Conservation (phyloP, 2,797 vertebrate genomes). For the Cheirogaleus major region DNA sequence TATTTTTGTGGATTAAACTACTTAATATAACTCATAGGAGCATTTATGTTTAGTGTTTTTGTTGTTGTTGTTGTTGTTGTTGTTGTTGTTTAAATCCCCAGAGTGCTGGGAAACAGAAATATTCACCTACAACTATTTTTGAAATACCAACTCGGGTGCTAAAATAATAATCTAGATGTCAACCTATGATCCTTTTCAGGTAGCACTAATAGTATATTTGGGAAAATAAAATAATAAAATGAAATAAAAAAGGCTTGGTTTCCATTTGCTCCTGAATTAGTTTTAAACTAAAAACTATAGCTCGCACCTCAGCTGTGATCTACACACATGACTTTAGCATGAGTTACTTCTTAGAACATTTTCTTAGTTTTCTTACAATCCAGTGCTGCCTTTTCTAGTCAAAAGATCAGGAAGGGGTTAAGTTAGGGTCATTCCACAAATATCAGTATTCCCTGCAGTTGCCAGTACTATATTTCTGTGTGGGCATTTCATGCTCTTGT, state of each 20-base stretch:
- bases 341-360: neutral
- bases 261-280: neutral
- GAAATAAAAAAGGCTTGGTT: neutral
- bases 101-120: neutral
- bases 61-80: neutral
- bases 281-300: neutral
- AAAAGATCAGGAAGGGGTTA: neutral
- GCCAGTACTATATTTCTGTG: neutral
- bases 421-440: neutral
- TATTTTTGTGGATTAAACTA: neutral
- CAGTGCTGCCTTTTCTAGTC: neutral
- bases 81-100: neutral
- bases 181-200: neutral
- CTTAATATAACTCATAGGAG: neutral
- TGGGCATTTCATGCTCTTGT: neutral
- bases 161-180: neutral
- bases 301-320: neutral
- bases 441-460: neutral
- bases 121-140: neutral
- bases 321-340: neutral
- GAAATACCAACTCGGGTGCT: neutral
- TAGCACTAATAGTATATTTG: neutral
- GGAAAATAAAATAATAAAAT: constrained; percentile 8
- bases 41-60: neutral
- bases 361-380: neutral